A percentile compares a stretch with the other conserved stretches of the same genome.
Evolutionary conservation across 2,888 invertebrate genomes (phyloP).

Genomic region (Pollenia labialis): DNA sequence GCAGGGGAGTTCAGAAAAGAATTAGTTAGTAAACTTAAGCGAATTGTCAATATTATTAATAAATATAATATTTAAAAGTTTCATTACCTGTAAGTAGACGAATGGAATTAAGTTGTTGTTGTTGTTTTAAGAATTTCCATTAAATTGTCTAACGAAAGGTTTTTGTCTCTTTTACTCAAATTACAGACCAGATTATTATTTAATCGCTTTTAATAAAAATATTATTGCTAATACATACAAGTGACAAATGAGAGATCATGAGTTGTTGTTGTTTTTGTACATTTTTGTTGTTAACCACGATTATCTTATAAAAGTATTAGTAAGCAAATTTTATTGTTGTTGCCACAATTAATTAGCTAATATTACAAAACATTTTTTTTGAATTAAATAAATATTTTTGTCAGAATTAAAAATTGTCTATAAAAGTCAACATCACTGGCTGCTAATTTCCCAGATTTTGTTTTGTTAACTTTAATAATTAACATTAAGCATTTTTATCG

Average conservation of each 20-base stretch:
- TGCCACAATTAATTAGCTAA: constrained; percentile 21
- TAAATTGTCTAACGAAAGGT: not conserved
- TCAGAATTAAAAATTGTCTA: constrained; percentile 23
- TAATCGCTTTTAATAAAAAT: constrained; percentile 56
- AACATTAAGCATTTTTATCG: not conserved
- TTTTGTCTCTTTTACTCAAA: constrained; percentile 7
- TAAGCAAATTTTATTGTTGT: constrained; percentile 8
- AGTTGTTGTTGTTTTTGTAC: constrained; percentile 5
- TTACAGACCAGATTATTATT: constrained; percentile 55
- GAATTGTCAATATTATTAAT: constrained; percentile 18
- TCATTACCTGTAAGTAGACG: not conserved
- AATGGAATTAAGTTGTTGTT: not conserved
- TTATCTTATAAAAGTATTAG: constrained; percentile 35
- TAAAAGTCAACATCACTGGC: constrained; percentile 38
- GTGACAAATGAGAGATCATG: not conserved
- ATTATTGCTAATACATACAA: constrained; percentile 14
- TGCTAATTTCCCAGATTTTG: not conserved
- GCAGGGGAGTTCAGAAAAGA: not conserved
- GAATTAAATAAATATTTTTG: not conserved
- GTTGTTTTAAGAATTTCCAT: not conserved
- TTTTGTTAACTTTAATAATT: not conserved
- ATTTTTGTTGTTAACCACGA: constrained; percentile 42
- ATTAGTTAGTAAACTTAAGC: not conserved
- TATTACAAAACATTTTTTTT: constrained; percentile 11
- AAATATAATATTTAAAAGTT: constrained; percentile 23